Evolutionary conservation across 2,797 vertebrate genomes (phyloP).

Genomic region (Microctenopoma steveboyesi): DNA sequence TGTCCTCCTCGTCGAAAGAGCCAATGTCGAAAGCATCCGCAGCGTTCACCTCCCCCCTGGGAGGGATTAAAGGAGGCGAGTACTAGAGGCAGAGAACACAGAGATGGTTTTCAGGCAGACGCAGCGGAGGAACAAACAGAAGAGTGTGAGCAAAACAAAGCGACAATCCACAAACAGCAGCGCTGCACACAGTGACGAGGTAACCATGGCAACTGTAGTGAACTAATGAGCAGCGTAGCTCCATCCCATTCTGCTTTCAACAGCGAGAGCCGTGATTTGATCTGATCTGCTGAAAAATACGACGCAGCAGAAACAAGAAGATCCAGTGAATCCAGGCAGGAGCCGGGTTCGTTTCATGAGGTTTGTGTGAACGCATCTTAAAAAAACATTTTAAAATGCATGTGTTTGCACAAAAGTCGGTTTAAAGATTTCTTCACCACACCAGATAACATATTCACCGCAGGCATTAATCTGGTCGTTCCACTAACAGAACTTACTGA

Average conservation of each 20-base stretch:
- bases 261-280: neutral
- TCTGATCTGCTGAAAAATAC: neutral
- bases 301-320: too few relatives aligned
- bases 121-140: too few relatives aligned
- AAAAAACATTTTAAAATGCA: too few relatives aligned
- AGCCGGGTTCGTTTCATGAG: too few relatives aligned
- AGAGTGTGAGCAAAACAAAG: slow-evolving; percentile 13
- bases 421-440: too few relatives aligned
- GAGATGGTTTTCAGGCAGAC: neutral
- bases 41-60: slow-evolving; percentile 96
- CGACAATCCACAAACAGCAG: slow-evolving; percentile 14
- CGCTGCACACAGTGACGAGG: slow-evolving; percentile 14
- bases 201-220: slow-evolving; percentile 43
- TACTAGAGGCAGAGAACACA: slow-evolving; percentile 81
- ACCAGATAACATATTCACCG: too few relatives aligned
- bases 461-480: too few relatives aligned
- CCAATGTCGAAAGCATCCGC: slow-evolving; percentile 98
- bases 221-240: slow-evolving; percentile 13
- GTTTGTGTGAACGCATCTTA: too few relatives aligned
- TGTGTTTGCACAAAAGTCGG: too few relatives aligned
- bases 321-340: too few relatives aligned
- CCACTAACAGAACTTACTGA: too few relatives aligned
- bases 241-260: neutral
- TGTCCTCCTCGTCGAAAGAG: slow-evolving; percentile 98
- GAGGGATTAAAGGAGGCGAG: slow-evolving; percentile 93